A percentile compares a stretch with the other conserved stretches of the same genome.
Conservation (phyloP, 1,140 invertebrate species). For the Andricus grossulariae region DNA sequence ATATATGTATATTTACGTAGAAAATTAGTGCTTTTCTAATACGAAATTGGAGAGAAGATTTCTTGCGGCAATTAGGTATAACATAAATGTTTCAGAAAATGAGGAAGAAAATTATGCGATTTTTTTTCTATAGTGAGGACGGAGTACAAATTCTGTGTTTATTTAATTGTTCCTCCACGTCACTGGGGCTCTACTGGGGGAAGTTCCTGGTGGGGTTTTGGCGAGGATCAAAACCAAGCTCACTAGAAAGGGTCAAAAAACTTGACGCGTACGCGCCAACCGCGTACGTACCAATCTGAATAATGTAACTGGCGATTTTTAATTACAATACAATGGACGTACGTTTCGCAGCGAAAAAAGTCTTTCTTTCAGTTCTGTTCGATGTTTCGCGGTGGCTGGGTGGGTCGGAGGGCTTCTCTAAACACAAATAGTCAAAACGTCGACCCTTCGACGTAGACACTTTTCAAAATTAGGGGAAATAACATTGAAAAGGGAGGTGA, state of each 20-base stretch:
- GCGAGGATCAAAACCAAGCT: not conserved
- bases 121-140: not conserved
- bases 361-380: constrained; percentile 58
- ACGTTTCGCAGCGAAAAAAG: constrained; percentile 48
- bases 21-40: too few relatives aligned
- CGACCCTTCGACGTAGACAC: not conserved
- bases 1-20: too few relatives aligned
- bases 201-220: not conserved
- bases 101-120: not conserved
- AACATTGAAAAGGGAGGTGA: too few relatives aligned
- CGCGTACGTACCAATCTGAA: constrained; percentile 40
- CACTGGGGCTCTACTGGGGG: not conserved
- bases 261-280: constrained; percentile 33
- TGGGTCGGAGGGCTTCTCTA: constrained; percentile 45
- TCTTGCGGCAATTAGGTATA: too few relatives aligned
- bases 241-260: constrained; percentile 46
- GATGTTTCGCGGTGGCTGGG: constrained; percentile 56
- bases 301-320: constrained; percentile 48
- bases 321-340: constrained; percentile 68
- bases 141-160: not conserved
- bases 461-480: not conserved
- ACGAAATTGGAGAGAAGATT: too few relatives aligned
- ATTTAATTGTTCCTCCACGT: not conserved
- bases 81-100: too few relatives aligned
- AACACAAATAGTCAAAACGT: not conserved